Evolutionary conservation across 1,140 invertebrate species (phyloP), one percentile per base, ranked within the genome.

Genomic region (Calephelis virginiensis): DNA sequence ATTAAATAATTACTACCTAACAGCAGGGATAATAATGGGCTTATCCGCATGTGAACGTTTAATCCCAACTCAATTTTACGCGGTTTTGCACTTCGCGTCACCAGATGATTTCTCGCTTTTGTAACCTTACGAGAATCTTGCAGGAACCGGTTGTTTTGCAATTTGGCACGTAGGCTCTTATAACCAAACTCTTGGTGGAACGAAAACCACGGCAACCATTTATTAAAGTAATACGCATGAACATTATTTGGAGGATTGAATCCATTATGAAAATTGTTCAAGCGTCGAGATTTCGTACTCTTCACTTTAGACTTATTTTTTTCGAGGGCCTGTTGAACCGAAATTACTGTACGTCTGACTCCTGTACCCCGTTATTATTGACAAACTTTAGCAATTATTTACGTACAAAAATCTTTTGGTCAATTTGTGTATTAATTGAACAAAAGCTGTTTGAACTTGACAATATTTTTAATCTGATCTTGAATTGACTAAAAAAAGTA

Each of bases 211-310:
- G 72, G 70, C 75, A 80, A 76, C 74, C 76, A 71, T 81, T 82
- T 80, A 85, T 86, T 85, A 83, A 75, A 74, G 71, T 83, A 85
- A 81, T 80, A 70, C 67, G 69, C 74, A 80, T 70, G 74, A 83
- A 73, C 72, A 78, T 80, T 85, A 81, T 83, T 83, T 80, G 75
- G 76, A 70, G 74, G 84, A 83, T 61, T 67, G 69, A 81, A 81
- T 83, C 67, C 78, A 87, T 85, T 78, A 80, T 50, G 75, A 69
- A 83, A 84, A 85, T 84, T 82, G 79, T 70, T 75, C 61, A 74
- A 66, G 64, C 71, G 49, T 74, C 71, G 70, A 61, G 56, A 61
- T 75, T 43, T 75, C 66, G 49, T 56, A 65, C 59, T 46, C 68
- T 77, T 53, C 68, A 65, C 17, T 46, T 71, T 67, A 14, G 74